Base-by-base conservation (phyloP, 2,888 invertebrate species). In the Thymelicus sylvestris region DNA sequence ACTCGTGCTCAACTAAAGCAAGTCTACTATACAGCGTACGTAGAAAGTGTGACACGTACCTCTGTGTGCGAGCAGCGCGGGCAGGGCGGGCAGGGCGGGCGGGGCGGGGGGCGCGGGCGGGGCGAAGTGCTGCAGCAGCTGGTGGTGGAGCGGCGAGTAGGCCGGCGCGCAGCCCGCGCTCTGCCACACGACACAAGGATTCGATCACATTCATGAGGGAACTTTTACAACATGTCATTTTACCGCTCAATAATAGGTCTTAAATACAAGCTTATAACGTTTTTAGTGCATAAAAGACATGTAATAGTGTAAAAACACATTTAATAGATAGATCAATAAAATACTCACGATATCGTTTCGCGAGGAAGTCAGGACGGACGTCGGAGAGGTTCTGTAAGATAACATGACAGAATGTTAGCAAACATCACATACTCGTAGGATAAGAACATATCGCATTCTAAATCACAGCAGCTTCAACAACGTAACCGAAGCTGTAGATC, bases 51-150 rank as follows among this genome's bases (percentile, higher is more conserved):
- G 19, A 19, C 10, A 19, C 10, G 6, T 57, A 75, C 74, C 73
- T 73, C 73, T 75, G 74, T 76, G 79, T 60, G 69, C 61, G 31
- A 68, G 52, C 66, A 69, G 73, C 65, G 75, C 71, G 41, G 73
- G 76, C 64, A 61, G 69, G 6, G 73, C 78, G 72, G 77, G 86
- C 82, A 67, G 19, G 1, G 94, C 94, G 71, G 94, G 87, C 67
- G 61, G 68, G 72, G 97, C 97, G 88, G 97, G 97, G 81, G 60
- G 97, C 96, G 91, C 97, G 96, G 86, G 96, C 74, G 84, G 92
- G 78, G 84, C 81, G 79, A 89, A 84, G 77, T 90, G 90, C 76
- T 85, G 85, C 84, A 90, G 86, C 84, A 92, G 86, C 81, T 86
- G 87, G 73, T 87, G 88, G 80, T 92, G 92, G 78, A 88, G 91